Conservation (phyloP, 2,113 vertebrate genomes). For the Odontesthes bonariensis region DNA sequence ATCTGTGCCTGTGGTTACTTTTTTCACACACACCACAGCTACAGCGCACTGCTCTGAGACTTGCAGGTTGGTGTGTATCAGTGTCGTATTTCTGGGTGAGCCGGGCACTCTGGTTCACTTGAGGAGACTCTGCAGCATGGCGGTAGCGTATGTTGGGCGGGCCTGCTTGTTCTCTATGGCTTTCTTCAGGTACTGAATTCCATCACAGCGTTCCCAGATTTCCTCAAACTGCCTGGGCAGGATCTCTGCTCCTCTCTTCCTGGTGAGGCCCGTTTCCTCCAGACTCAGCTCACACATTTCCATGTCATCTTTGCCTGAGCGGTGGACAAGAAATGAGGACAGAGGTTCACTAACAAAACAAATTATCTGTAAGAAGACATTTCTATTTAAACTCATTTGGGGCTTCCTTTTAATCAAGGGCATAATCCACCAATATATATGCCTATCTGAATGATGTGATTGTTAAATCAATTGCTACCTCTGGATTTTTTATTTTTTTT, state of each 20-base stretch:
- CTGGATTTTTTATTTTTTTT: too few relatives aligned
- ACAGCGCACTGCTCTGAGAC: not conserved
- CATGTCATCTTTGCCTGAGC: conserved; percentile 96
- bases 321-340: not conserved
- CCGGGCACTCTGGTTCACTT: conserved; percentile 81
- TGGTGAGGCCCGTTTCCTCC: conserved; percentile 96
- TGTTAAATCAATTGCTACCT: too few relatives aligned
- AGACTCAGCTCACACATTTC: conserved; percentile 99
- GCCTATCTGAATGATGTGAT: too few relatives aligned
- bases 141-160: conserved; percentile 94
- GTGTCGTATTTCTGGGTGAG: conserved; percentile 15
- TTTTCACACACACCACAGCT: conserved; percentile 6
- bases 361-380: too few relatives aligned
- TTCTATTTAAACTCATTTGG: too few relatives aligned
- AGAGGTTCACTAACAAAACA: not conserved
- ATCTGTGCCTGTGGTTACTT: conserved; percentile 13
- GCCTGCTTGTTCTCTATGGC: conserved; percentile 96
- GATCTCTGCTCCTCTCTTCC: conserved; percentile 96
- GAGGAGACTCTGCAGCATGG: conserved; percentile 95
- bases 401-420: too few relatives aligned
- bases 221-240: conserved; percentile 96
- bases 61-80: conserved; percentile 7
- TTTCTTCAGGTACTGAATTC: conserved; percentile 95
- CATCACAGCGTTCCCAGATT: conserved; percentile 97
- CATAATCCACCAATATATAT: too few relatives aligned